Evolutionary conservation across 2,797 vertebrate genomes (phyloP), one percentile per base, ranked within the genome.

Genomic region (Peromyscus melanophrys): DNA sequence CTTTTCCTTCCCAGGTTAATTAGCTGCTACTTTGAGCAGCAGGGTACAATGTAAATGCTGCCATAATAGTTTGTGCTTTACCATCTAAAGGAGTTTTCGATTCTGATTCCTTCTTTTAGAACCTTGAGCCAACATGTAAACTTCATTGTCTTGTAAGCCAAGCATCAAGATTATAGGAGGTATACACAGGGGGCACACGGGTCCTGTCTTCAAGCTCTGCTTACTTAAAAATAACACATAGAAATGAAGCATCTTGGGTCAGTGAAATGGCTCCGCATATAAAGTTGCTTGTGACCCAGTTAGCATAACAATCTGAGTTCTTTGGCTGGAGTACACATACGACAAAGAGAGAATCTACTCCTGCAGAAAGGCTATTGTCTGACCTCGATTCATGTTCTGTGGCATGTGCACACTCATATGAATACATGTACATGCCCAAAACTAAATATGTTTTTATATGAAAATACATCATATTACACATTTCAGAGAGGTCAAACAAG

Each of bases 191-290:
- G 2, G 2, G 14, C 25, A 52, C 4, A 31, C 0, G 37, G 67
- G 9, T 13, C 29, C 8, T 19, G 3, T 8, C 25, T 59, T 49
- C 19, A 12, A 27, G 25, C 2, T 61, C 14, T 46, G 11, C 21
- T 29, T 31, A 1, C 1, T 16, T 27, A n/a, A 37, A 27, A 13
- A 8, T 19, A 52, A 71, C 37, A 29, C 1, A 0, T 9, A 40
- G 37, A 43, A 61, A 4, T 37, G 31, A 93, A 92, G 12, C 3
- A 4, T 75, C 11, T 59, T 75, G 10, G 16, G 37, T 59, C 5
- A 40, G 16, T 57, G 9, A 6, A 16, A 40, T 27, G 14, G 4
- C 7, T 49, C 19, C 8, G 10, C 7, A 2, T 43, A 37, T 34
- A 65, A 43, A 29, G 5, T 11, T 29, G 11, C 21, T 71, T 86